A percentile compares a stretch with the other conserved stretches of the same genome.
phyloP scores from a whole-genome alignment of 2,797 vertebrate genomes.

The Discoglossus pictus region DNA sequence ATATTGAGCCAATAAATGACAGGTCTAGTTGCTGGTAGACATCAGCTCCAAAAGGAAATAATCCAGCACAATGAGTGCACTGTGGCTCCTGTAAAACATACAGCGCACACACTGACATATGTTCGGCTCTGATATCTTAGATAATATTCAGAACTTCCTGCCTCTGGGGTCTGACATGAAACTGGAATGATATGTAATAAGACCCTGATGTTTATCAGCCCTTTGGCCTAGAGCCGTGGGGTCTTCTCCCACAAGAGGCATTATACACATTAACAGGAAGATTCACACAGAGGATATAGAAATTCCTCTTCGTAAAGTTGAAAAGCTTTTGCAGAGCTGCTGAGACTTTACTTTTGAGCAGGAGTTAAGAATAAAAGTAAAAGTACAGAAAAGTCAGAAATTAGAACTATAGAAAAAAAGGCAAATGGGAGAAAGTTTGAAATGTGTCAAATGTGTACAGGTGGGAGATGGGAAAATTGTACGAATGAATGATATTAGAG shows the following conservation, averaged over 20 bases:
- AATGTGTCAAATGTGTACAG: no score
- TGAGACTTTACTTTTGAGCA: no score
- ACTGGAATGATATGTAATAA: slow-evolving; percentile 45
- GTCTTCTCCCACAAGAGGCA: slow-evolving; percentile 36
- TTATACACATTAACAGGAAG: slow-evolving; percentile 29
- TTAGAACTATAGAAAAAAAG: no score
- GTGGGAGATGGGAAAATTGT: no score
- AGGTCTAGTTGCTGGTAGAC: slow-evolving; percentile 29
- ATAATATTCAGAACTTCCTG: slow-evolving; percentile 45
- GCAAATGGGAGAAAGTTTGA: no score
- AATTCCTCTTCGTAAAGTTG: slow-evolving; percentile 3
- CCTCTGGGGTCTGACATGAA: slow-evolving; percentile 32
- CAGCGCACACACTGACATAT: slow-evolving; percentile 32
- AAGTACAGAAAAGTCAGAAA: no score
- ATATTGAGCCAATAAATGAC: slow-evolving; percentile 32
- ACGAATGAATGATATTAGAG: no score
- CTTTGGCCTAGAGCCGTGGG: slow-evolving; percentile 22
- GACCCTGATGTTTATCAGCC: slow-evolving; percentile 39
- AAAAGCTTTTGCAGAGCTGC: no score
- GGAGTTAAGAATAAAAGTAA: no score
- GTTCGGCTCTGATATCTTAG: slow-evolving; percentile 34
- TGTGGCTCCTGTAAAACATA: slow-evolving; percentile 36
- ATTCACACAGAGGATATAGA: slow-evolving; percentile 23
- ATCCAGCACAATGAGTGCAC: slow-evolving; percentile 23
- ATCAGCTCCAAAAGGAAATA: slow-evolving; percentile 30